Evolutionary conservation across 2,113 vertebrate genomes (phyloP), one percentile per base, ranked within the genome.

Genomic region (Conger conger): DNA sequence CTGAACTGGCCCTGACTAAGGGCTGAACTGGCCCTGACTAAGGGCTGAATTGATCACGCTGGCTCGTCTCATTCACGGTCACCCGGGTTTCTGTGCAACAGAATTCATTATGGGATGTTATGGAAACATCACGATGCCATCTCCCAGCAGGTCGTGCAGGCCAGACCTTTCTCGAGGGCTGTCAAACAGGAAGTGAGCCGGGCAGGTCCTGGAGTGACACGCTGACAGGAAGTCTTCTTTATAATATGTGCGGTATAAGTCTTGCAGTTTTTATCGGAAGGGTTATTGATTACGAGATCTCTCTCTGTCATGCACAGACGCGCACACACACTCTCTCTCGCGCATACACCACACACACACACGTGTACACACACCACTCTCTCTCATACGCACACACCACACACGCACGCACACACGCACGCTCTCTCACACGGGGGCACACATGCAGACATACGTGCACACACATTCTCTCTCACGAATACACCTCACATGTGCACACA

Each of bases 261-360:
- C 63, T 57, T 42, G 57, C 85, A 84, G 89, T 60, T 79, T 78
- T 86, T 78, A 82, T 86, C 36, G 63, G 42, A 45, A 45, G 30
- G 38, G 76, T 68, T 86, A 36, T 63, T 23, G 57, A 63, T 20
- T 63, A 63, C 11, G 42, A 83, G 82, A 42, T 76, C 16, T 42
- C 40, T 42, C 40, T 42, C 40, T 42, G 4, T 42, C 40, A 6
- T 9, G 4, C 40, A 11, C 45, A 50, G 8, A 11, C 45, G 11
- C 45, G 9, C 73, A 76, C 30, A 76, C 18, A 5, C 18, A 8
- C 57, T 27, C 57, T 27, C n/a, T 2, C 27, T 13, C 27, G 15
- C 27, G 33, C 76, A 78, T 36, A 38, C 13, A 78, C 35, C 35
- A 38, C 35, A 63, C 53, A 15, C 23, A 73, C 73, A 17, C 73